Conservation (phyloP, 1,140 invertebrate genomes). For the Megalopta genalis region DNA sequence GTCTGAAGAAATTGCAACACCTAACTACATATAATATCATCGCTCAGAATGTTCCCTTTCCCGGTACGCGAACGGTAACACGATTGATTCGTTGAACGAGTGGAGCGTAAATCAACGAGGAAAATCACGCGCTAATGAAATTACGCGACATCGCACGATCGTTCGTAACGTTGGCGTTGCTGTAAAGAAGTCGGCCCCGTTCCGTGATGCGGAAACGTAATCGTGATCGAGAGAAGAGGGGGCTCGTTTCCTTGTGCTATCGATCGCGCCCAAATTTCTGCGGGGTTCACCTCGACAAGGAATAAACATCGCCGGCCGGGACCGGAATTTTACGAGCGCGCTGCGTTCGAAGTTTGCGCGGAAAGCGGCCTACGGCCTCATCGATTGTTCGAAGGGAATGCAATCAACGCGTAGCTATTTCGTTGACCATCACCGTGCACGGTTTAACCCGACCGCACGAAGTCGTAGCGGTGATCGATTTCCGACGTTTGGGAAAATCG, state of each 20-base stretch:
- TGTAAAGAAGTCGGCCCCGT: not conserved
- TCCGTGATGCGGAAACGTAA: constrained; percentile 19
- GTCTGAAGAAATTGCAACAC: not conserved
- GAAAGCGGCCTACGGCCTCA: not conserved
- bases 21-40: not conserved
- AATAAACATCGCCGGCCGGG: too few relatives aligned
- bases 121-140: constrained; percentile 14
- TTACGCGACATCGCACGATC: constrained; percentile 5
- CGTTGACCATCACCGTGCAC: not conserved
- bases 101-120: too few relatives aligned
- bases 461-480: not conserved
- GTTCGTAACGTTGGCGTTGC: not conserved
- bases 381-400: not conserved
- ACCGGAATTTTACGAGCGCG: not conserved
- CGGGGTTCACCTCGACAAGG: not conserved
- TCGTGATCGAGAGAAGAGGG: too few relatives aligned
- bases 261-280: constrained; percentile 11
- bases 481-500: not conserved
- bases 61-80: too few relatives aligned
- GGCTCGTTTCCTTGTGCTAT: not conserved
- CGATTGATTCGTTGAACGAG: not conserved
- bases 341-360: not conserved
- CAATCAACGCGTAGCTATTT: too few relatives aligned
- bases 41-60: not conserved
- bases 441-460: constrained; percentile 4